A percentile compares a stretch with the other conserved stretches of the same genome.
Evolutionary conservation across 2,888 invertebrate species (phyloP).

Genomic region (Rhamphomyia laevipes): DNA sequence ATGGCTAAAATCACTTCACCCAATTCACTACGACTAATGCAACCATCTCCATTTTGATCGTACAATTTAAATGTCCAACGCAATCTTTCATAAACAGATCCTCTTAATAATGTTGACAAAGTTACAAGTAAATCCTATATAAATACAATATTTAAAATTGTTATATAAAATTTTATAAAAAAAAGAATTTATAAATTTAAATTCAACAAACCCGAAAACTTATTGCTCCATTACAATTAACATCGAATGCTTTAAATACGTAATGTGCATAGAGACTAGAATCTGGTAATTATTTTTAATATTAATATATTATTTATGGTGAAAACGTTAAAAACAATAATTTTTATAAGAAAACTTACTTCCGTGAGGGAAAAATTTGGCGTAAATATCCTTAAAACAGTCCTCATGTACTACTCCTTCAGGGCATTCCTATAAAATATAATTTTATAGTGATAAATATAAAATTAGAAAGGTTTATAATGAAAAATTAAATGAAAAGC

Average conservation of each 20-base stretch:
- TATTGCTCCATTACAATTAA: slow-evolving; percentile 92
- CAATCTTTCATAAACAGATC: slow-evolving; percentile 86
- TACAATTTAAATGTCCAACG: slow-evolving; percentile 95
- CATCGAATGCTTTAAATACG: slow-evolving; percentile 97
- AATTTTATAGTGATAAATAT: too few relatives aligned
- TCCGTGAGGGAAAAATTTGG: slow-evolving; percentile 96
- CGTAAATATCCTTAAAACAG: slow-evolving; percentile 94
- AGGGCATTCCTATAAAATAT: slow-evolving; percentile 79
- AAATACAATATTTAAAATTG: slow-evolving; percentile 11
- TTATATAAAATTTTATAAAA: background rate
- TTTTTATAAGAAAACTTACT: slow-evolving; percentile 55
- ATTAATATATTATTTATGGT: background rate
- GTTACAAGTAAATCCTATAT: slow-evolving; percentile 88
- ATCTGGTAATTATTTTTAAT: slow-evolving; percentile 52
- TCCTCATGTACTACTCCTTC: slow-evolving; percentile 96
- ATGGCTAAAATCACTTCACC: slow-evolving; percentile 80
- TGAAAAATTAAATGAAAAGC: too few relatives aligned
- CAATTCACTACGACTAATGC: slow-evolving; percentile 83
- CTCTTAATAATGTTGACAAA: slow-evolving; percentile 80
- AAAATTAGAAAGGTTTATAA: too few relatives aligned
- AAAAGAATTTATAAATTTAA: slow-evolving; percentile 2
- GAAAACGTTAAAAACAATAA: slow-evolving; percentile 1
- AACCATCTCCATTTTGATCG: slow-evolving; percentile 92
- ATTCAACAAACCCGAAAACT: slow-evolving; percentile 80
- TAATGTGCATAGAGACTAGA: slow-evolving; percentile 94